phyloP scores from a whole-genome alignment of 1,140 invertebrate species.

The Lordiphosa clarofinis region DNA sequence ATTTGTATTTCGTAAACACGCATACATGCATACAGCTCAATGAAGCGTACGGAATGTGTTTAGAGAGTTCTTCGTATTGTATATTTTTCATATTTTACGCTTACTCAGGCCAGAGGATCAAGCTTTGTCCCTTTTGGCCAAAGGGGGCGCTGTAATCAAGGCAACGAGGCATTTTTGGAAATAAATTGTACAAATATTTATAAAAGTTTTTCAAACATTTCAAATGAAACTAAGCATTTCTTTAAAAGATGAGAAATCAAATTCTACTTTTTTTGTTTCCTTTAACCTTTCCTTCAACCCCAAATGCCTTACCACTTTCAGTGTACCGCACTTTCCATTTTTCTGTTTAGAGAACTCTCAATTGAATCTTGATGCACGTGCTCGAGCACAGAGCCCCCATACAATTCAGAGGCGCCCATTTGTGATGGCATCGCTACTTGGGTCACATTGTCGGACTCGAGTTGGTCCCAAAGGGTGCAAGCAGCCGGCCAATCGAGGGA shows the following conservation, averaged over 20 bases:
- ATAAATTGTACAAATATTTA: too few species aligned
- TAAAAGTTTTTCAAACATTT: too few species aligned
- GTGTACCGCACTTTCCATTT: slow-evolving; percentile 41
- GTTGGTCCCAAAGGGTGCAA: slow-evolving; percentile 54
- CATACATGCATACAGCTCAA: slow-evolving; percentile 33
- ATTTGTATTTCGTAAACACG: slow-evolving; percentile 37
- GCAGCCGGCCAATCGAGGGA: slow-evolving; percentile 2
- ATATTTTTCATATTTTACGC: slow-evolving; percentile 62
- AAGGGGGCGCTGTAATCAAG: slow-evolving; percentile 13
- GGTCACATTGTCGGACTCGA: slow-evolving; percentile 16
- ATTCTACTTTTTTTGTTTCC: too few species aligned
- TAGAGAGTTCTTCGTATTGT: slow-evolving; percentile 40
- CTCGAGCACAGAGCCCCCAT: slow-evolving; percentile 45
- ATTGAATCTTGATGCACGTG: slow-evolving; percentile 75
- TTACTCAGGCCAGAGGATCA: slow-evolving; percentile 29
- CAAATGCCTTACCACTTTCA: slow-evolving; percentile 10
- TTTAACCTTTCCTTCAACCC: too few species aligned
- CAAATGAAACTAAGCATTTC: too few species aligned
- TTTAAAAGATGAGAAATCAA: too few species aligned
- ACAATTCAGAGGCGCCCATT: slow-evolving; percentile 37
- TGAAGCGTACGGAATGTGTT: slow-evolving; percentile 65
- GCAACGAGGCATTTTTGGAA: neutral
- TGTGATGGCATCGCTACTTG: slow-evolving; percentile 35
- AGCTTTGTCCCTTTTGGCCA: slow-evolving; percentile 27
- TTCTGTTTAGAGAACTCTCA: slow-evolving; percentile 47